These are phyloP conservation scores for Sebastes dallii DNA, from an alignment of 2,797 vertebrate genomes.

Conservation along the genomic window DNA sequence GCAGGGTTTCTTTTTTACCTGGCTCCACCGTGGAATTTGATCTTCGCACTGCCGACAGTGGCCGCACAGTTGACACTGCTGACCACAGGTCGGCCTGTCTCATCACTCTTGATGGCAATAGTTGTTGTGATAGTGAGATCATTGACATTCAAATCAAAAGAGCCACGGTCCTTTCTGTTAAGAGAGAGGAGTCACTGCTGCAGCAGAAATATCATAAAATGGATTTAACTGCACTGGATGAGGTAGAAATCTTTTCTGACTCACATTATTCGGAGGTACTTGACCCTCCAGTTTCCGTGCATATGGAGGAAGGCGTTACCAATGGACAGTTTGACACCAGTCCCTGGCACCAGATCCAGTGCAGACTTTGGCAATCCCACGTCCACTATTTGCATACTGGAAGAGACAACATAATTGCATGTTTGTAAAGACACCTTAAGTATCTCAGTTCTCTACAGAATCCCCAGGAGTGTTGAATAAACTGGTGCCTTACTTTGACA, in stretches of 20 bases:
- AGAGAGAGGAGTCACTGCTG: background rate
- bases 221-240: background rate
- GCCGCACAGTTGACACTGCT: slow-evolving; percentile 63
- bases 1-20: slow-evolving; percentile 65
- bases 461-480: background rate
- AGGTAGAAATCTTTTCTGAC: slow-evolving; percentile 8
- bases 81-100: slow-evolving; percentile 75
- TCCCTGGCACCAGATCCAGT: slow-evolving; percentile 66
- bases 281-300: slow-evolving; percentile 80
- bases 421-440: background rate
- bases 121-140: slow-evolving; percentile 63
- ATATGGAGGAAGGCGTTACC: slow-evolving; percentile 73
- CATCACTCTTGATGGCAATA: slow-evolving; percentile 71
- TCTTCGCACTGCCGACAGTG: slow-evolving; percentile 30
- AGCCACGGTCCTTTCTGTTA: slow-evolving; percentile 77
- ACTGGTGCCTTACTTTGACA: slow-evolving; percentile 71
- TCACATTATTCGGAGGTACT: slow-evolving; percentile 75
- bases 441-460: background rate
- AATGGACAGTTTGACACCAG: slow-evolving; percentile 74
- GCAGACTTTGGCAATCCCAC: slow-evolving; percentile 72
- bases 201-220: background rate
- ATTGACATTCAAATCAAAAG: slow-evolving; percentile 76
- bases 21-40: slow-evolving; percentile 80
- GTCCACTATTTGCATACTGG: slow-evolving; percentile 71
- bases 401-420: background rate